phyloP scores from a whole-genome alignment of 2,113 vertebrate species.

The Oenanthe oenanthe region DNA sequence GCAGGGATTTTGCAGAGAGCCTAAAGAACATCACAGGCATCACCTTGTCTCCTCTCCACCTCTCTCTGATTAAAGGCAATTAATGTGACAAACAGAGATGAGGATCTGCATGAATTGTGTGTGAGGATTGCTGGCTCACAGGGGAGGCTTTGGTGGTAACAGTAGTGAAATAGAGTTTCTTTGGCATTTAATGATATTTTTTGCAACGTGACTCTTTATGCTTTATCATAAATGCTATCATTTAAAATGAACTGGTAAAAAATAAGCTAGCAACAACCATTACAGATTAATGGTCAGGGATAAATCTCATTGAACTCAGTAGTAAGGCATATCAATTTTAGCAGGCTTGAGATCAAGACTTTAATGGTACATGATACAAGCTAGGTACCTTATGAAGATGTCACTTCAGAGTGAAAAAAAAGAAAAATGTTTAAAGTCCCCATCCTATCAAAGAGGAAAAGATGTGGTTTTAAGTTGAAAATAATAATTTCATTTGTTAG shows the following conservation, averaged over 20 bases:
- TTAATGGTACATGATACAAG: not conserved
- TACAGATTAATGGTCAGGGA: not conserved
- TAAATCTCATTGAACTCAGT: not conserved
- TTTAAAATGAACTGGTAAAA: not conserved
- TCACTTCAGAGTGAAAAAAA: not conserved
- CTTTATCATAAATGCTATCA: not conserved
- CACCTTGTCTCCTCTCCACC: not conserved
- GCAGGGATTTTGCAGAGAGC: not conserved
- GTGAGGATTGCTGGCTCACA: not conserved
- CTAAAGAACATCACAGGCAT: not conserved
- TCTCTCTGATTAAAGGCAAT: not conserved
- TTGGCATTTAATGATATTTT: not conserved
- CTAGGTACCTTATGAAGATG: not conserved
- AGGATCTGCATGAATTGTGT: not conserved
- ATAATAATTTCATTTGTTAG: not conserved
- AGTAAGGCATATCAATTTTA: not conserved
- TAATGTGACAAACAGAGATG: not conserved
- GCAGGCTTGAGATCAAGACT: not conserved
- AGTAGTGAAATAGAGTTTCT: not conserved
- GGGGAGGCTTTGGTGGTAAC: not conserved
- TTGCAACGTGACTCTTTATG: not conserved
- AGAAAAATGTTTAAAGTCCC: not conserved
- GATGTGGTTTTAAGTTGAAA: not conserved
- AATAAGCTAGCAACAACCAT: not conserved
- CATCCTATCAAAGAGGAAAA: not conserved